Evolutionary conservation across 2,113 vertebrate genomes (phyloP), one percentile per base, ranked within the genome.

Genomic region (Hepsetus odoe): DNA sequence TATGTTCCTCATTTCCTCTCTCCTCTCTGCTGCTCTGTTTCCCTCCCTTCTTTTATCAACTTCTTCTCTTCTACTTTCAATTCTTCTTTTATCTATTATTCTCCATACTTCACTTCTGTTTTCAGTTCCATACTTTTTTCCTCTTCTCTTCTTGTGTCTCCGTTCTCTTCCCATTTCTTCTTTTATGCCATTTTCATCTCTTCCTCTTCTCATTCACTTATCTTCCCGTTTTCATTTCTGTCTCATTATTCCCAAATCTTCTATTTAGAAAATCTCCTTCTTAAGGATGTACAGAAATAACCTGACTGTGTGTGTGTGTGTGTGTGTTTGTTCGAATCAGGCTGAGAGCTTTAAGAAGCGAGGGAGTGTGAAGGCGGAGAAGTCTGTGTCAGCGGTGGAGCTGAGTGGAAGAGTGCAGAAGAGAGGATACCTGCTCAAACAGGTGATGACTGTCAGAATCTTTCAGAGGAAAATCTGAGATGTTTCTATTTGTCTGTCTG

Each of bases 371-470:
- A 98, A 92, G 82, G 89, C 95, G 6, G 93, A 95, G 69, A 85
- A 92, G 1, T 92, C 91, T 0, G 87, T 94, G 84, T 93, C 94
- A 72, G 90, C 93, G 0, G 67, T 95, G 76, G 96, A 98, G 88
- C 80, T 96, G 71, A 96, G 96, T 2, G 97, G 97, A 55, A 90
- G 80, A 20, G 94, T 98, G 83, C 77, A 96, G 32, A 98, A 95
- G 80, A 95, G 96, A 90, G 97, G 97, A 75, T 98, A 91, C 83
- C 90, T 99, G 84, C 89, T 96, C 33, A 99, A 99, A 90, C 97
- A 99, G 95, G 97, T 99, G 83, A 74, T 65, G 30, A 8, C 40
- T n/a, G n/a, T n/a, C n/a, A n/a, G n/a, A n/a, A n/a, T n/a, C n/a
- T n/a, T n/a, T n/a, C n/a, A n/a, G n/a, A n/a, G n/a, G n/a, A n/a